Conservation (phyloP, 2,113 vertebrate genomes). For the Micromys minutus region DNA sequence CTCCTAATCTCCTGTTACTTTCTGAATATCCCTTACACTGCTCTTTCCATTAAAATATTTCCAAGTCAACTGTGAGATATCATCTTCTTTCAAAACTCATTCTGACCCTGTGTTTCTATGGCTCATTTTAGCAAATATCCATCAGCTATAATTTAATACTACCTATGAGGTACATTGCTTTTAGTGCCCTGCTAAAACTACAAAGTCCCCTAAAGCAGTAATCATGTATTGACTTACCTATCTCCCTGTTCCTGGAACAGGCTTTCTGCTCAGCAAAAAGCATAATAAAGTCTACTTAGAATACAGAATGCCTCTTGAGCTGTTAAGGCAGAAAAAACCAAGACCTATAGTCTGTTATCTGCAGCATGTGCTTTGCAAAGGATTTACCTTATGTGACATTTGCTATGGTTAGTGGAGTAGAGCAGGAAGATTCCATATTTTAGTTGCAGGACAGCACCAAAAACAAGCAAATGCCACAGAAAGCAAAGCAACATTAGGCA, state of each 20-base stretch:
- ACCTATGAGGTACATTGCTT: conserved; percentile 10
- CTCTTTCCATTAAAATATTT: conserved; percentile 34
- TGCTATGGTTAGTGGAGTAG: conserved; percentile 38
- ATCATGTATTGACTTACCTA: conserved; percentile 27
- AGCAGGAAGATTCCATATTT: conserved; percentile 56
- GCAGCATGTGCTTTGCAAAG: conserved; percentile 41
- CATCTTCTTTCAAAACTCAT: conserved; percentile 32
- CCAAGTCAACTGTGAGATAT: conserved; percentile 8
- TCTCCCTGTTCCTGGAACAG: neutral
- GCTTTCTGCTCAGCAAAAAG: conserved; percentile 38
- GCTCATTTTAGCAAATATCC: neutral
- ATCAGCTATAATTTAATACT: conserved; percentile 23
- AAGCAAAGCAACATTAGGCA: conserved; percentile 56
- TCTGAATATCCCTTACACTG: neutral
- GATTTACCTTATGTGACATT: conserved; percentile 54
- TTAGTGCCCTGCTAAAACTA: conserved; percentile 5
- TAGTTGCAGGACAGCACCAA: conserved; percentile 51
- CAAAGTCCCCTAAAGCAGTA: conserved; percentile 33
- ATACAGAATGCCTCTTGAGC: conserved; percentile 19
- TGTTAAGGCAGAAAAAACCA: conserved; percentile 48
- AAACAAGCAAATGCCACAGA: conserved; percentile 50
- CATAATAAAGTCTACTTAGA: conserved; percentile 46
- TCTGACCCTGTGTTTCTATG: neutral
- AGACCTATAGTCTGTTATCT: conserved; percentile 43
- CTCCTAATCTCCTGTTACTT: neutral